These are phyloP conservation scores for Rissa tridactyla DNA, from an alignment of 2,113 vertebrate species.

Conservation along the genomic window DNA sequence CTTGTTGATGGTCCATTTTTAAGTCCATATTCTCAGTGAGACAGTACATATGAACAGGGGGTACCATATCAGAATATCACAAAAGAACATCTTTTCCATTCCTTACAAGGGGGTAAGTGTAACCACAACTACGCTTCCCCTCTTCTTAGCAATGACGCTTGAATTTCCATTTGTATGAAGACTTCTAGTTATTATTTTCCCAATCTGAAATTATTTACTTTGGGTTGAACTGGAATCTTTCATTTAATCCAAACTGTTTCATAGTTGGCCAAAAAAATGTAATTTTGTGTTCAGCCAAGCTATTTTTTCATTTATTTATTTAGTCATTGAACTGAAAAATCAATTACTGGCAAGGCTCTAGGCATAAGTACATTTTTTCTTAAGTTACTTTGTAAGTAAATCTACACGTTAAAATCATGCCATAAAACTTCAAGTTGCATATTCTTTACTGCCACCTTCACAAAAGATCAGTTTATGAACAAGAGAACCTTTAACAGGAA, in stretches of 20 bases:
- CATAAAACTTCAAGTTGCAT: neutral
- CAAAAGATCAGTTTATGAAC: neutral
- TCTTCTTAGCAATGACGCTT: neutral
- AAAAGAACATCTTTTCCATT: neutral
- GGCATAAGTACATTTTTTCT: neutral
- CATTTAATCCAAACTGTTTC: conserved; percentile 8
- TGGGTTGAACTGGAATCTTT: neutral
- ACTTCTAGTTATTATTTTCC: neutral
- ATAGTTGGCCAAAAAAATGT: neutral
- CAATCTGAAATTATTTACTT: neutral
- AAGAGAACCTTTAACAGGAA: neutral
- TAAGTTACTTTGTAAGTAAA: neutral
- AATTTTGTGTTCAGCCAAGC: conserved; percentile 22
- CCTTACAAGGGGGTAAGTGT: neutral
- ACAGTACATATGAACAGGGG: neutral
- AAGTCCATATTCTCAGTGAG: neutral
- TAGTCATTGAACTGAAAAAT: conserved; percentile 62
- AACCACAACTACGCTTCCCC: neutral
- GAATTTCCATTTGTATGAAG: neutral
- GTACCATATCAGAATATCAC: neutral
- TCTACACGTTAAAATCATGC: neutral
- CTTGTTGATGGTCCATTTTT: neutral
- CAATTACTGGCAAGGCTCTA: conserved; percentile 44
- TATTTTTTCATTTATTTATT: conserved; percentile 49
- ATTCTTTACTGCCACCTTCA: neutral